Base-by-base conservation (phyloP, 2,888 invertebrate species). In the Acheta domesticus region DNA sequence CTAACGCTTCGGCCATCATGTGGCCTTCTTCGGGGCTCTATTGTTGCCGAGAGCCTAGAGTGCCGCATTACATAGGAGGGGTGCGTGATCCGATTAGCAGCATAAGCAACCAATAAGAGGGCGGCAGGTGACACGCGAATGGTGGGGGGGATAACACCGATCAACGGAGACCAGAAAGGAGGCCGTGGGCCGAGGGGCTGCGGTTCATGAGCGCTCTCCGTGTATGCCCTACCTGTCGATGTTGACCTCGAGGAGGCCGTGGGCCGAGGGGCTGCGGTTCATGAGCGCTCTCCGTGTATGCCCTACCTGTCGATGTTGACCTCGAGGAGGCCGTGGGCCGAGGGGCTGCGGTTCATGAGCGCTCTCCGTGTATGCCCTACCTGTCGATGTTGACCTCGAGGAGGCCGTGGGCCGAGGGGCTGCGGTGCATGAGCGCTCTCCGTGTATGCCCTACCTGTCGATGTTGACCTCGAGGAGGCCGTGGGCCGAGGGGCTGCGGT, bases 381-480 rank as follows among this genome's bases (percentile, higher is more conserved):
- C 90, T 89, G 86, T 96, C 94, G 83, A 96, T 93, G 86, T 96
- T 96, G 85, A 93, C 93, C 85, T 94, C 93, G 81, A 96, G 85
- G 77, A 94, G 87, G 0, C 93, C 93, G 12, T 86, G 86, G 16
- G 82, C 86, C 21, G 91, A 90, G 79, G 90, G 89, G 84, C 93
- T 94, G 81, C 91, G 91, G 81, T 91, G 87, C 90, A 97, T 92
- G 79, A 97, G 87, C 0, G 93, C 92, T 76, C 91, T 90, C 84
- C 95, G 92, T 48, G 94, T 86, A 75, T 90, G 89, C 1, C 86
- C 86, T 88, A 86, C 77, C 91, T 88, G 85, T 91, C 91, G 83
- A 96, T 93, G 86, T 96, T 96, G 85, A 93, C 93, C 85, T 94
- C 93, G 81, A 96, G 85, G 77, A 94, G 87, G 0, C 93, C 93